Evolutionary conservation across 2,113 vertebrate species (phyloP).

Genomic region (Forbesichthys agassizii): DNA sequence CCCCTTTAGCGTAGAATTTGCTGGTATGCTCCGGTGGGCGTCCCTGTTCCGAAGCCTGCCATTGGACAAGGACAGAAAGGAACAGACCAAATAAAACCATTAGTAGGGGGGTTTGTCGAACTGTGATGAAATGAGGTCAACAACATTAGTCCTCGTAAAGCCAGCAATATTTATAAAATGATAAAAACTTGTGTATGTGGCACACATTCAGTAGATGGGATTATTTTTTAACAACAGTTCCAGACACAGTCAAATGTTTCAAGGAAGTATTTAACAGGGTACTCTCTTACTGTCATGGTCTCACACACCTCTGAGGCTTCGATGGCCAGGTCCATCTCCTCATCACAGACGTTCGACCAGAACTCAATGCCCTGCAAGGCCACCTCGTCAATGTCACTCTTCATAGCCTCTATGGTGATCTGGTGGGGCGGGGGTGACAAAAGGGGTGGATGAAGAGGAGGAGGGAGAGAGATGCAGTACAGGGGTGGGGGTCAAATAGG

Average conservation of each 20-base stretch:
- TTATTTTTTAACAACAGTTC: no score
- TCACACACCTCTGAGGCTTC: slow-evolving; percentile 91
- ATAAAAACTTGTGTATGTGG: no score
- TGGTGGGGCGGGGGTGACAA: slow-evolving; percentile 45
- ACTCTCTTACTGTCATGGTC: not conserved
- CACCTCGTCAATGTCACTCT: slow-evolving; percentile 97
- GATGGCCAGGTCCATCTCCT: slow-evolving; percentile 98
- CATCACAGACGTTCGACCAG: slow-evolving; percentile 99
- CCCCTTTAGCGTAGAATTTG: slow-evolving; percentile 98
- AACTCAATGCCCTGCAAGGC: slow-evolving; percentile 98
- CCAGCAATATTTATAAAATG: no score
- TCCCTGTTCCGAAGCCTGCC: slow-evolving; percentile 94
- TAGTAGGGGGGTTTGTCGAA: not conserved
- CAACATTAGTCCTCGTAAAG: no score
- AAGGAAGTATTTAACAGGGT: not conserved
- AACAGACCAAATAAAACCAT: no score
- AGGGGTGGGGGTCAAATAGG: no score
- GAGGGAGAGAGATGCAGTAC: not conserved
- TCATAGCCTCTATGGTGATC: slow-evolving; percentile 99
- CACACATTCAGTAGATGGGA: no score
- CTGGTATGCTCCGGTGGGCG: slow-evolving; percentile 97
- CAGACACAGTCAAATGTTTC: no score
- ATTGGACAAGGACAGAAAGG: not conserved
- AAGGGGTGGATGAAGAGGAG: not conserved
- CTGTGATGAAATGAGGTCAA: no score